Evolutionary conservation across 53 echinoderm and acorn worm genomes (phyloP).

Genomic region (Paracentrotus lividus): DNA sequence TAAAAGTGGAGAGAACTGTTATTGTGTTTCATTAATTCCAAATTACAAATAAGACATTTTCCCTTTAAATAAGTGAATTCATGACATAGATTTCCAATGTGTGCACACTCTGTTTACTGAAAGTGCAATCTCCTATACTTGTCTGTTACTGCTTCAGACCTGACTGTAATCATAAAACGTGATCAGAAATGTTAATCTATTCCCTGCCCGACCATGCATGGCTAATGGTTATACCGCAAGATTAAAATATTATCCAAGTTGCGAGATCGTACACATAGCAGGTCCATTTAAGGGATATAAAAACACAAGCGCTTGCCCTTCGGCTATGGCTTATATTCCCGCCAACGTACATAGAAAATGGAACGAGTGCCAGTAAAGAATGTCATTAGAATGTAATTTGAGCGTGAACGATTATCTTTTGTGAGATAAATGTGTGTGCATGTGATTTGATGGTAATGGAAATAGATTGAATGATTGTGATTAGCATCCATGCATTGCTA

Average conservation of each 20-base stretch:
- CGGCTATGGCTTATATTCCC: not conserved
- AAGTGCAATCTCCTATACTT: not conserved
- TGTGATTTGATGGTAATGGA: slow-evolving; percentile 11
- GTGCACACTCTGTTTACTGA: not conserved
- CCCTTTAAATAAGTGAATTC: too few species aligned
- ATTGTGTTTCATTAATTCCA: too few species aligned
- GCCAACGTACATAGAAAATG: too few species aligned
- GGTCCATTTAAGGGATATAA: not conserved
- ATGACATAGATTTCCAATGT: not conserved
- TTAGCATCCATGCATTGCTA: not conserved
- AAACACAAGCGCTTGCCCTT: slow-evolving; percentile 1
- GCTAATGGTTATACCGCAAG: slow-evolving; percentile 38
- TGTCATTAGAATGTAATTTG: slow-evolving; percentile 16
- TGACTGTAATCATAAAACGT: not conserved
- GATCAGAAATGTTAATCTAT: slow-evolving; percentile 51
- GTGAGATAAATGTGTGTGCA: not conserved
- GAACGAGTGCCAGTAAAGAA: too few species aligned
- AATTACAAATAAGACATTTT: too few species aligned
- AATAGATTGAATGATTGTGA: not conserved
- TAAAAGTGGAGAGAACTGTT: too few species aligned
- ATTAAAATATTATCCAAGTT: slow-evolving; percentile 49
- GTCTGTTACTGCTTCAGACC: not conserved
- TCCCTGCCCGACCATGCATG: slow-evolving; percentile 15
- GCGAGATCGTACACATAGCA: slow-evolving; percentile 1
- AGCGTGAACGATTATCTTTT: not conserved